phyloP scores from a whole-genome alignment of 1,140 invertebrate genomes.

The Gryllus bimaculatus region DNA sequence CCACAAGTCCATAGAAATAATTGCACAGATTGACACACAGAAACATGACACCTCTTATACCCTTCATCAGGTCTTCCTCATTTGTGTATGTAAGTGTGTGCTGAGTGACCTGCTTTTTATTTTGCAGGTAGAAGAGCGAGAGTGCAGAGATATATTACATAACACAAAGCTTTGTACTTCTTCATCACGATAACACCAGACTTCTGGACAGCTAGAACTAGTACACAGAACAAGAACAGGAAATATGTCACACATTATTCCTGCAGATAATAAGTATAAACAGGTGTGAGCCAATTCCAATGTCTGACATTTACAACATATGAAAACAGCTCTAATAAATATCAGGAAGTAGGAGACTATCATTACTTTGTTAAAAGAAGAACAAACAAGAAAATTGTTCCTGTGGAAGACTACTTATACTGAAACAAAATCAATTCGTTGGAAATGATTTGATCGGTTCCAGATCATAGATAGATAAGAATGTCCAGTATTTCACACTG shows the following conservation, averaged over 20 bases:
- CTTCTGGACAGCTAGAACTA: slow-evolving; percentile 14
- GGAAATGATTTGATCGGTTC: not conserved
- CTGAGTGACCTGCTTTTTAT: not conserved
- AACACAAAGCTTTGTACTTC: slow-evolving; percentile 20
- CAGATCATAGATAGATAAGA: not conserved
- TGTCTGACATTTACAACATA: not conserved
- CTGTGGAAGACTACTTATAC: not conserved
- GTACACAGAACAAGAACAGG: not conserved
- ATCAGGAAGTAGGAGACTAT: not conserved
- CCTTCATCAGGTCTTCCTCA: not conserved
- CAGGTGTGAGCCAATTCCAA: not conserved
- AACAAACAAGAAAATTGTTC: not conserved
- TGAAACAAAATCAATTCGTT: not conserved
- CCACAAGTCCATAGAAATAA: slow-evolving; percentile 21
- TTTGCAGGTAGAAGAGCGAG: slow-evolving; percentile 9
- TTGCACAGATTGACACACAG: slow-evolving; percentile 19
- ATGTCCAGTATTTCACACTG: not conserved
- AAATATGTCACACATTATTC: not conserved
- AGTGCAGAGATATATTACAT: slow-evolving; percentile 6
- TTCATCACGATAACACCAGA: slow-evolving; percentile 23
- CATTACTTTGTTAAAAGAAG: not conserved
- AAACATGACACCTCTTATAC: not conserved
- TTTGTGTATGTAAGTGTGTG: slow-evolving; percentile 10
- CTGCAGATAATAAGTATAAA: slow-evolving; percentile 7
- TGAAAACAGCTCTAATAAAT: not conserved